A percentile compares a stretch with the other conserved stretches of the same genome.
Evolutionary conservation across 2,797 vertebrate species (phyloP).

Genomic region (Gila robusta): DNA sequence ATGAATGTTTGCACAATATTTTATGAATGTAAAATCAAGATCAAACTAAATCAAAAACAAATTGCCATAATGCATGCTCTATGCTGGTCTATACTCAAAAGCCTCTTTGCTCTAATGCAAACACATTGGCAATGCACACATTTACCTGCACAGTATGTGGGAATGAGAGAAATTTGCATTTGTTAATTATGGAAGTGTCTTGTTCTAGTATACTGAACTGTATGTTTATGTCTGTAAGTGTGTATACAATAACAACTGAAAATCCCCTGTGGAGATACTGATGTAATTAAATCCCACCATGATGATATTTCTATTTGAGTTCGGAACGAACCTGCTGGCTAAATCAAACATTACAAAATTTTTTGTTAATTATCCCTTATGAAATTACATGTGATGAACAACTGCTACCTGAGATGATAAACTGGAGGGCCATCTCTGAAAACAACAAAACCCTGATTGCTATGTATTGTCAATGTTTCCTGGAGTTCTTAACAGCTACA

Average conservation of each 20-base stretch:
- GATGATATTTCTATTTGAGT: conserved; percentile 32
- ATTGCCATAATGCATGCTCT: not conserved
- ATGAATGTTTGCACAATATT: not conserved
- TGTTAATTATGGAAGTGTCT: conserved; percentile 34
- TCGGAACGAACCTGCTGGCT: conserved; percentile 4
- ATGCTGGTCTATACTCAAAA: not conserved
- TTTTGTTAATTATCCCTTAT: conserved; percentile 5
- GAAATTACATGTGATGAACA: conserved; percentile 26
- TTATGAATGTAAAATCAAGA: not conserved
- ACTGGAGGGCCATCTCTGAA: not conserved
- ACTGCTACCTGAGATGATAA: conserved; percentile 24
- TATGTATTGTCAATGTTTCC: not conserved
- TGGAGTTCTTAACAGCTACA: conserved; percentile 15
- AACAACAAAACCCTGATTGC: not conserved
- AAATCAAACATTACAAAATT: conserved; percentile 22
- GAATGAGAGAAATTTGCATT: conserved; percentile 21
- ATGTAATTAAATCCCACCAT: conserved; percentile 23
- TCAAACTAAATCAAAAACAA: not conserved
- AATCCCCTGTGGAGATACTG: conserved; percentile 20
- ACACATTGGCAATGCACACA: conserved; percentile 3
- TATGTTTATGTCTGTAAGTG: conserved; percentile 18
- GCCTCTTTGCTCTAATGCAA: conserved; percentile 14
- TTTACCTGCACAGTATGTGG: conserved; percentile 27
- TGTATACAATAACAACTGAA: conserved; percentile 35
- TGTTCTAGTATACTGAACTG: conserved; percentile 10